Evolutionary conservation across 2,888 invertebrate genomes (phyloP).

Genomic region (Nowickia ferox): DNA sequence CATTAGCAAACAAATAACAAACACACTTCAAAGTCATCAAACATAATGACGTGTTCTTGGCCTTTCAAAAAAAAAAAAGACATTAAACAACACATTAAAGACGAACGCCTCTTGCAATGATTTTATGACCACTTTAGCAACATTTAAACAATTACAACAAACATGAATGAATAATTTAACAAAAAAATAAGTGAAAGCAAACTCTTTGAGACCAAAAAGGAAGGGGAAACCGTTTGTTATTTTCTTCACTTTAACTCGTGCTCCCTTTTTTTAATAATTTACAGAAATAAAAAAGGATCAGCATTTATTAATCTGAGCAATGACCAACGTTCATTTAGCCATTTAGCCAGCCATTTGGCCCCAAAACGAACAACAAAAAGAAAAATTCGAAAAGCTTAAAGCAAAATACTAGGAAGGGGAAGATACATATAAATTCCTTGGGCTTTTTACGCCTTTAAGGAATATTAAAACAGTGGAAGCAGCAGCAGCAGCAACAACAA

Average conservation of each 20-base stretch:
- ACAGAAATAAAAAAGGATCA: slow-evolving; percentile 52
- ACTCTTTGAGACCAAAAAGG: not conserved
- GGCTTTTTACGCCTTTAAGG: slow-evolving; percentile 58
- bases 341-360: slow-evolving; percentile 56
- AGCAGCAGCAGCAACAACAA: slow-evolving; percentile 17
- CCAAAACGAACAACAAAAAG: not conserved
- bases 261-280: slow-evolving; percentile 37
- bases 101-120: slow-evolving; percentile 61
- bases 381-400: slow-evolving; percentile 5
- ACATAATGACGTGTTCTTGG: slow-evolving; percentile 4
- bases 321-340: slow-evolving; percentile 67
- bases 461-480: slow-evolving; percentile 38
- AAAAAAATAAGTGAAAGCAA: slow-evolving; percentile 15
- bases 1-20: slow-evolving; percentile 19
- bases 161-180: slow-evolving; percentile 60
- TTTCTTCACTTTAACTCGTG: slow-evolving; percentile 11
- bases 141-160: slow-evolving; percentile 69
- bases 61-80: slow-evolving; percentile 27
- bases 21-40: slow-evolving; percentile 18
- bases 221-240: slow-evolving; percentile 20
- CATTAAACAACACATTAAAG: slow-evolving; percentile 43
- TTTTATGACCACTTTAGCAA: slow-evolving; percentile 69
- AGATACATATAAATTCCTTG: slow-evolving; percentile 36
- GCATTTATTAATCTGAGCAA: slow-evolving; percentile 68
- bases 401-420: slow-evolving; percentile 4